These are phyloP conservation scores for Argyresthia albistria DNA, from an alignment of 2,888 invertebrate genomes.

Conservation along the genomic window DNA sequence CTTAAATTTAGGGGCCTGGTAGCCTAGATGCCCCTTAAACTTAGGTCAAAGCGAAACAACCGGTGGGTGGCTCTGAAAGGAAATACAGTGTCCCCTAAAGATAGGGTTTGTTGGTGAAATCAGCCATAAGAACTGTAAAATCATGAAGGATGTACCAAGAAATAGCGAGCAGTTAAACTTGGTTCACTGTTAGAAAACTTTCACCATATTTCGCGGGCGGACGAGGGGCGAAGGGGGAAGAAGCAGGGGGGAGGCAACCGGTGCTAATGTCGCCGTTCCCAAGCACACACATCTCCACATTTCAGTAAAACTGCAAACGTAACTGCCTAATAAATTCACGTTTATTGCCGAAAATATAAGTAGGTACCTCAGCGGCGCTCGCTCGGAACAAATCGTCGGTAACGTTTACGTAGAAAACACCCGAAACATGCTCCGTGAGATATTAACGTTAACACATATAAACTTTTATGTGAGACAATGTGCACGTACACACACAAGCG, in stretches of 20 bases:
- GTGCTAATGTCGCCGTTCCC: conserved; percentile 41
- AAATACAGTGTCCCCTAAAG: too few relatives aligned
- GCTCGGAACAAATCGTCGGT: conserved; percentile 53
- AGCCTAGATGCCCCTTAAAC: too few relatives aligned
- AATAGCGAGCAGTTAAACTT: background rate
- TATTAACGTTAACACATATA: conserved; percentile 40
- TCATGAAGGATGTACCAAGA: background rate
- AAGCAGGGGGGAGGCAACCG: conserved; percentile 17
- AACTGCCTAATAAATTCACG: conserved; percentile 64
- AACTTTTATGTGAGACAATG: conserved; percentile 39
- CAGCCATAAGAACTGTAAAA: too few relatives aligned
- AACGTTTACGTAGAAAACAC: conserved; percentile 38
- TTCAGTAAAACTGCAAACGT: conserved; percentile 66
- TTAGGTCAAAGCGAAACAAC: too few relatives aligned
- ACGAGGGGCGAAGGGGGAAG: conserved; percentile 16
- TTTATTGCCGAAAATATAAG: conserved; percentile 64
- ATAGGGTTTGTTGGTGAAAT: too few relatives aligned
- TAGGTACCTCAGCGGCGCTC: conserved; percentile 48
- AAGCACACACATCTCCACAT: conserved; percentile 50
- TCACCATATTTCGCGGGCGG: conserved; percentile 2
- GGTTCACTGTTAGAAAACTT: background rate
- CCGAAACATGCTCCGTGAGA: conserved; percentile 46
- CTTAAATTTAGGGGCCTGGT: too few relatives aligned
- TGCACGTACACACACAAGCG: conserved; percentile 20
- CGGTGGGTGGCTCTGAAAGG: too few relatives aligned